Base-by-base conservation (phyloP, 64 coral and sea anemone species). In the Orbicella faveolata region DNA sequence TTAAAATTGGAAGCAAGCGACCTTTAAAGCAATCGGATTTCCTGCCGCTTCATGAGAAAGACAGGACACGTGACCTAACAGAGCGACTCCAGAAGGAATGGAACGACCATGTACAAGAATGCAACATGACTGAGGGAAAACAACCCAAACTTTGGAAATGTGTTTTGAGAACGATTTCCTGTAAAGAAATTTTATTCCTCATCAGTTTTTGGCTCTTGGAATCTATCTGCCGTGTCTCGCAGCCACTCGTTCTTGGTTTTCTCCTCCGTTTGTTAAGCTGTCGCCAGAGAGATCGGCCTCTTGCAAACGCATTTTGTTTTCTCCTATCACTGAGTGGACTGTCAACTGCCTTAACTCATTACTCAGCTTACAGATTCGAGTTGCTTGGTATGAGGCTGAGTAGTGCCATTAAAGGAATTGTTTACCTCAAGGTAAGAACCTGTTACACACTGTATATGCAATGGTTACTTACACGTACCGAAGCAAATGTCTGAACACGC, bases 21-120 rank as follows among this genome's bases (percentile, higher is more conserved):
- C 94, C 86, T 23, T 33, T 95, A 44, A 87, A 92, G 35, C 88
- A 92, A 35, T 44, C 59, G 13, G 94, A 95, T 52, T 18, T 95
- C 9, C 88, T 83, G 34, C 86, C 89, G 26, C 26, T 90, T 52
- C 69, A 81, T 1, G 21, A 44, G 18, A 37, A 66, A 55, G 37
- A 90, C 79, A 80, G 53, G 34, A 83, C 89, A 11, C 37, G 68
- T 53, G 77, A 65, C 19, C 34, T 90, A n/a, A 89, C 87, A n/a
- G 34, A 83, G 62, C n/a, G 63, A 20, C 89, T 90, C 19, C 53
- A 67, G 70, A 79, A 73, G 30, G 53, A 78, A 53, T 90, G 89
- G 89, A 78, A 78, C 41, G n/a, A 78, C 37, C 36, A 78, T 21
- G 37, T 78, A 52, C 18, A 48, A 1, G 39, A 77, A 77, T 19